Evolutionary conservation across 2,113 vertebrate species (phyloP), one percentile per base, ranked within the genome.

Genomic region (Poeciliopsis retropinna): DNA sequence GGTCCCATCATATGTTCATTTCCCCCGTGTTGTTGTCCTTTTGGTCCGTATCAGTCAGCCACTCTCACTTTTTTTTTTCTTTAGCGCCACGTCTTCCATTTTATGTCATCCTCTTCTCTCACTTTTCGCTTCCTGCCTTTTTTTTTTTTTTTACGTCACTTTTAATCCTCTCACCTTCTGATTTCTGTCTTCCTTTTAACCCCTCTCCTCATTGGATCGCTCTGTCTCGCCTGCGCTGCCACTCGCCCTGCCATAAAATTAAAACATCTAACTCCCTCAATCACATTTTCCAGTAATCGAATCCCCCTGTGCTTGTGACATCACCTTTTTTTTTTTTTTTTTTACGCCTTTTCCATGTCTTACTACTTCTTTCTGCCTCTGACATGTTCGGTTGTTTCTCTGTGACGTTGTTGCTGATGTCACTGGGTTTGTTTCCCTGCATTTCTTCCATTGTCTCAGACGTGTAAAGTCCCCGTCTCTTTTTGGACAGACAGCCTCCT

Each of bases 391-490:
- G 25, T 29, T 17, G 67, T 41, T 39, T 78, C 70, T 47, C 44
- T 65, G 32, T 30, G 12, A 27, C 76, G 74, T 60, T 65, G 34
- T 61, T n/a, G 25, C 39, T 87, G 78, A 85, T 79, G 73, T 88
- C 82, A 84, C 12, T 27, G 41, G 4, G 5, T 69, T 77, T 31
- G 37, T 65, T 62, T 79, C 27, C 27, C 51, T 76, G 32, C 9
- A 70, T 77, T 73, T 81, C 9, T 73, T 70, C 80, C 82, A 87
- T 85, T 87, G 82, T 89, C 81, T 87, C 73, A 82, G 63, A 54
- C 47, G 70, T 68, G 82, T 83, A 86, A 85, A 72, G 31, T 37
- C 87, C 80, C 30, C 39, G 68, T 81, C 67, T 83, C 68, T 81
- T 73, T 57, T 75, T 64, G 25, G 28, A 61, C 19, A 34, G 79